These are phyloP conservation scores for Arrhopalites spinosus DNA, from an alignment of 2,888 invertebrate genomes.

Conservation along the genomic window DNA sequence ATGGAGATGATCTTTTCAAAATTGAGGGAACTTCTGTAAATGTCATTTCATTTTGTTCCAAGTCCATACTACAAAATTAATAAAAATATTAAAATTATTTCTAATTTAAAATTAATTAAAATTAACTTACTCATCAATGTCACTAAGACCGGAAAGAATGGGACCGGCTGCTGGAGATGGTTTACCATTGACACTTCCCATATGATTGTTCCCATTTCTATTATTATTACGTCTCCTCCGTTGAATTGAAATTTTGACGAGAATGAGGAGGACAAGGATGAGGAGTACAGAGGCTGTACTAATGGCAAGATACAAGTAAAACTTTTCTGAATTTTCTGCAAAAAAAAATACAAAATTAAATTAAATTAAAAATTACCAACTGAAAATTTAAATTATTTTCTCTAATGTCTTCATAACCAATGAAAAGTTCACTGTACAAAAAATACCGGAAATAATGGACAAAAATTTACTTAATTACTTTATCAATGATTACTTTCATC, in stretches of 20 bases:
- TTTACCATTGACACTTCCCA: slow-evolving; percentile 40
- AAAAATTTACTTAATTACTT: too few relatives aligned
- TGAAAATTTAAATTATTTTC: neutral
- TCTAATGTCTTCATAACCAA: neutral
- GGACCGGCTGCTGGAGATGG: slow-evolving; percentile 71
- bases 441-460: too few relatives aligned
- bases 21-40: slow-evolving; percentile 53
- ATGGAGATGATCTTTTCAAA: slow-evolving; percentile 45
- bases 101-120: slow-evolving; percentile 46
- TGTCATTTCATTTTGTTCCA: slow-evolving; percentile 41
- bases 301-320: slow-evolving; percentile 81
- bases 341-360: slow-evolving; percentile 20
- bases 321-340: slow-evolving; percentile 76
- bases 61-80: slow-evolving; percentile 44
- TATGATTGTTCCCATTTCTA: slow-evolving; percentile 33
- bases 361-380: neutral
- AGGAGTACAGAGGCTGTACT: slow-evolving; percentile 75
- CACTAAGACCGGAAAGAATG: slow-evolving; percentile 85
- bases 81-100: too few relatives aligned
- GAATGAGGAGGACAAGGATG: slow-evolving; percentile 71
- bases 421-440: too few relatives aligned
- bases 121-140: slow-evolving; percentile 65
- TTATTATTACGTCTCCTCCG: slow-evolving; percentile 67
- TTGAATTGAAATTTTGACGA: slow-evolving; percentile 67
- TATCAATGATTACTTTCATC: too few relatives aligned